These are phyloP conservation scores for Echinometra lucunter DNA, from an alignment of 53 echinoderm and acorn worm genomes.

Conservation along the genomic window DNA sequence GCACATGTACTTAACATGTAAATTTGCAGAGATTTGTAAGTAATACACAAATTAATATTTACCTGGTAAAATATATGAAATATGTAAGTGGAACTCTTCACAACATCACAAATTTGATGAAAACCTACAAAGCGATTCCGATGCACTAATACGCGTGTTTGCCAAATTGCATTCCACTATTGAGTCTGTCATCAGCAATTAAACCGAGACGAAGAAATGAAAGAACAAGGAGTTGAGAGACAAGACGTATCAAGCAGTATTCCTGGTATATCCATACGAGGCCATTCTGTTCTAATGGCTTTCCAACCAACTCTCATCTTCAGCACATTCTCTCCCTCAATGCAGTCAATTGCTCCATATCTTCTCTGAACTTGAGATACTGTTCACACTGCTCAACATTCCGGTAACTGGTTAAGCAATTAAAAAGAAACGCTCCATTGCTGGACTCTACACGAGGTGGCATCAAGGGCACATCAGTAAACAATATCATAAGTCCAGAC, in stretches of 20 bases:
- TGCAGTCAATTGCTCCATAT: constrained; percentile 9
- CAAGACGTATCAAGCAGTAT: neutral
- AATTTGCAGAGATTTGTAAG: too few species aligned
- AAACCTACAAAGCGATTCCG: neutral
- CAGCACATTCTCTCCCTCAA: neutral
- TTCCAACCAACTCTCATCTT: neutral
- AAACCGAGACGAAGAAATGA: constrained; percentile 6
- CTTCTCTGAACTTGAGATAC: neutral
- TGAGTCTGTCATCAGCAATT: constrained; percentile 51
- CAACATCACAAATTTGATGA: neutral
- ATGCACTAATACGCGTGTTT: neutral
- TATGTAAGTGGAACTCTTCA: too few species aligned
- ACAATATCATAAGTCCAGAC: too few species aligned
- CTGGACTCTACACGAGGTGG: too few species aligned
- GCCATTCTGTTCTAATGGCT: constrained; percentile 2
- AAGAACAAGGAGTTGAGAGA: neutral
- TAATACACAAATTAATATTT: too few species aligned
- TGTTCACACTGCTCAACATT: neutral
- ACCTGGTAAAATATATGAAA: too few species aligned
- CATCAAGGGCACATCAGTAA: too few species aligned
- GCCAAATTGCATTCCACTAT: neutral
- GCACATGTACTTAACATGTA: too few species aligned
- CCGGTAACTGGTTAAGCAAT: neutral
- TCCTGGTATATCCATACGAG: constrained; percentile 2
- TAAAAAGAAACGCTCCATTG: too few species aligned